Conservation (phyloP, 2,797 vertebrate species). For the Acipenser oxyrinchus region DNA sequence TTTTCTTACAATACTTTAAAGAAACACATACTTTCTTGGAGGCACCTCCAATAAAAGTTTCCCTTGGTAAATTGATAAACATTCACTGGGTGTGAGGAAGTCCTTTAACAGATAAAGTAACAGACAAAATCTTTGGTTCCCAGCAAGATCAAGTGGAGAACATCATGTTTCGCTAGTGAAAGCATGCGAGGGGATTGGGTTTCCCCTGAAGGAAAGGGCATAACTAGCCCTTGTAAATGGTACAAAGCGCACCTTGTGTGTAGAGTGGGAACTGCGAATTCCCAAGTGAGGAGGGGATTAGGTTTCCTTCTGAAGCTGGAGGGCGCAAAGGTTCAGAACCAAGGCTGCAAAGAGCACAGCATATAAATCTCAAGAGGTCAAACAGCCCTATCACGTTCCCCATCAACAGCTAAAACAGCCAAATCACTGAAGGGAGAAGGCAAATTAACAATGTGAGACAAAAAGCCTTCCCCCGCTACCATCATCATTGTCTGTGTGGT, state of each 20-base stretch:
- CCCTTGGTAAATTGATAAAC: no score
- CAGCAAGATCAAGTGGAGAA: no score
- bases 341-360: not conserved
- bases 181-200: not conserved
- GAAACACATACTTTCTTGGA: no score
- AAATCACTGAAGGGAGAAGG: not conserved
- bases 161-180: not conserved
- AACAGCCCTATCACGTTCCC: not conserved
- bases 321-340: not conserved
- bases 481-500: no score
- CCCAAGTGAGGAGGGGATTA: not conserved
- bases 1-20: no score
- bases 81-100: no score
- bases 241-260: constrained; percentile 12
- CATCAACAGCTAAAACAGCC: not conserved
- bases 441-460: not conserved
- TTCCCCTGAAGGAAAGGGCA: constrained; percentile 1
- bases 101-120: no score
- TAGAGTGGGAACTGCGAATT: not conserved
- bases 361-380: no score
- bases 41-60: no score
- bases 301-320: not conserved
- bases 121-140: no score
- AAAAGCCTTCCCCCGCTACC: not conserved
- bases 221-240: not conserved